Evolutionary conservation across 1,140 invertebrate species (phyloP), one percentile per base, ranked within the genome.

Genomic region (Apis cerana): DNA sequence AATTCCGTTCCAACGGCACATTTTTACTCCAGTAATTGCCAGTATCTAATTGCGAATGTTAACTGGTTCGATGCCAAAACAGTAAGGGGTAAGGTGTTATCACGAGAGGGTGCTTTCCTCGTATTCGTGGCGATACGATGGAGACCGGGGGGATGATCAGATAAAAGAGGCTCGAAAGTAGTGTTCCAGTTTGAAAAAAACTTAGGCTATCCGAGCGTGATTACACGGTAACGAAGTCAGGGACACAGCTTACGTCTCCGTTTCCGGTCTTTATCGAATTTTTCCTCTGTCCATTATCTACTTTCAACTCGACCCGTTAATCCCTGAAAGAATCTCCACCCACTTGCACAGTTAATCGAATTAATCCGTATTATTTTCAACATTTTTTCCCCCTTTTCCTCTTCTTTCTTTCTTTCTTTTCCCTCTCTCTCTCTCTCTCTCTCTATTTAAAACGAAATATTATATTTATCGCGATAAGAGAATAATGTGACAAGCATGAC

Each of bases 141-240:
- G 15, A 11, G 48, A 52, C 33, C 5, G 33, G 59, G 54, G 67
- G 70, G 48, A 21, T 56, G 70, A 90, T 90, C 89, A 82, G 89
- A 90, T 90, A 86, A 89, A 84, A 83, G 82, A 1, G 4, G 82
- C 83, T 90, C 89, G 86, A 89, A 90, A 90, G 89, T 86, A 85
- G 80, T 80, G 85, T 86, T 89, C 79, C 81, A 83, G 80, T 74
- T 77, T 75, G 78, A 50, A 85, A 43, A 89, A 88, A 90, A 87
- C 61, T 85, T 85, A 78, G 69, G 52, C 69, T 88, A 81, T 77
- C 74, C 75, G 65, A 65, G 83, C 79, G 76, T 76, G 88, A 87
- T 89, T 89, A 87, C 71, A 85, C 88, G 78, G 77, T 64, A 83
- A 76, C 84, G 75, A 64, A 69, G 88, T 79, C 81, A 86, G 83